Evolutionary conservation across 2,797 vertebrate species (phyloP), one percentile per base, ranked within the genome.

Genomic region (Poeciliopsis infans): DNA sequence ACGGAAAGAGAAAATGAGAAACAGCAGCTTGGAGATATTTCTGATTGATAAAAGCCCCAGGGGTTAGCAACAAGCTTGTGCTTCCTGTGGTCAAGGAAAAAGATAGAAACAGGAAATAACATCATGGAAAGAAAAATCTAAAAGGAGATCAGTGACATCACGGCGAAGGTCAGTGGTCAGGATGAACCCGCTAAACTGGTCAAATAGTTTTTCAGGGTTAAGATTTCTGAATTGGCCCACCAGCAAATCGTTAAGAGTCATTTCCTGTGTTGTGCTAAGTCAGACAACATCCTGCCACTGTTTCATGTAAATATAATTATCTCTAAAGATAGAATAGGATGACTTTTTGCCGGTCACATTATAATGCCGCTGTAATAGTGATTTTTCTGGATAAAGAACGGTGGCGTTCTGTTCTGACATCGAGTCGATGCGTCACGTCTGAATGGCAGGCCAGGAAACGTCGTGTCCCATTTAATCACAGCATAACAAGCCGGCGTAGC

Each of bases 71-170:
- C 87, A 86, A 90, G 81, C 86, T 83, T 0, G 8, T 72, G 73
- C 85, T 93, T 95, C 93, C 93, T 93, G 94, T 89, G 89, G 87
- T 90, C 89, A 89, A 88, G 88, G 81, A 47, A 92, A 89, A 91
- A 90, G 87, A 89, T 89, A 89, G 91, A 89, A 94, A 91, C 93
- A 92, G 92, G 92, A 93, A 87, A 84, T 83, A 77, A 85, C 90
- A 86, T 93, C 91, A 93, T 64, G 90, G 93, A 94, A 94, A 51
- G 49, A 51, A 94, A 92, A 86, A 87, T 87, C 82, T 88, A 91
- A 90, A 79, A 85, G 78, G 86, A 46, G 74, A 84, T 88, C 89
- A 81, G 80, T 87, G 79, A 76, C 90, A 77, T 91, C 85, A 85
- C 79, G 73, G 76, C 6, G 16, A n/a, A 73, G 89, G 92, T 88